Evolutionary conservation across 2,797 vertebrate genomes (phyloP).

Genomic region (Neosalanx taihuensis): DNA sequence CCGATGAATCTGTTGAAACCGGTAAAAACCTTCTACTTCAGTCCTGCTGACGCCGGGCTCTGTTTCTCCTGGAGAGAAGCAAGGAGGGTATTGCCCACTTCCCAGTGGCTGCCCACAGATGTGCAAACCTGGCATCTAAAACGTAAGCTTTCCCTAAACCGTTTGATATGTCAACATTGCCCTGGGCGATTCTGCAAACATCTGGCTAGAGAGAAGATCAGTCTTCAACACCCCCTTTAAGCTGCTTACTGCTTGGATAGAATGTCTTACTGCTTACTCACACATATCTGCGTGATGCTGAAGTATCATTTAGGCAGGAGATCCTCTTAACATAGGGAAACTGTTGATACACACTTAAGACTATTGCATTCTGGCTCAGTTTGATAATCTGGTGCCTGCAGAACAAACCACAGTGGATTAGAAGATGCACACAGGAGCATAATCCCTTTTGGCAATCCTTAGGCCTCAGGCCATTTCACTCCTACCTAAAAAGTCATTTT

Average conservation of each 20-base stretch:
- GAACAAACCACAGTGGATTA: slow-evolving; percentile 57
- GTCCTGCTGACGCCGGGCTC: not conserved
- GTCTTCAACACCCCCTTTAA: slow-evolving; percentile 45
- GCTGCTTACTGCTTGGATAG: slow-evolving; percentile 43
- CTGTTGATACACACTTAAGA: slow-evolving; percentile 51
- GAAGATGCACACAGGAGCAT: slow-evolving; percentile 50
- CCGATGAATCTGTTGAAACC: not conserved
- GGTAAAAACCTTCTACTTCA: not conserved
- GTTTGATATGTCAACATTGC: slow-evolving; percentile 25
- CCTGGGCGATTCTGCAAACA: slow-evolving; percentile 30
- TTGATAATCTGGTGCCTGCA: slow-evolving; percentile 61
- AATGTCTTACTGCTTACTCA: slow-evolving; percentile 32
- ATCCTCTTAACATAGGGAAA: slow-evolving; percentile 50
- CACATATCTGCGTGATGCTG: slow-evolving; percentile 44
- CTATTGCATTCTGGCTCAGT: slow-evolving; percentile 52
- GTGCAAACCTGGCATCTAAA: slow-evolving; percentile 10
- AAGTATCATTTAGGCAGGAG: slow-evolving; percentile 52
- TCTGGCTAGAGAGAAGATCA: slow-evolving; percentile 24
- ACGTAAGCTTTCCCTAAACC: slow-evolving; percentile 13
- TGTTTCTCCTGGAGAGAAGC: not conserved
- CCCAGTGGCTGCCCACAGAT: not conserved
- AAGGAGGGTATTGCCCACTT: not conserved
- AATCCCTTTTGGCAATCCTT: slow-evolving; percentile 43
- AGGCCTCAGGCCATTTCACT: slow-evolving; percentile 3
- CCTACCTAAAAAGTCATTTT: slow-evolving; percentile 27